Conservation (phyloP, 2,888 invertebrate species). For the Vanessa cardui region DNA sequence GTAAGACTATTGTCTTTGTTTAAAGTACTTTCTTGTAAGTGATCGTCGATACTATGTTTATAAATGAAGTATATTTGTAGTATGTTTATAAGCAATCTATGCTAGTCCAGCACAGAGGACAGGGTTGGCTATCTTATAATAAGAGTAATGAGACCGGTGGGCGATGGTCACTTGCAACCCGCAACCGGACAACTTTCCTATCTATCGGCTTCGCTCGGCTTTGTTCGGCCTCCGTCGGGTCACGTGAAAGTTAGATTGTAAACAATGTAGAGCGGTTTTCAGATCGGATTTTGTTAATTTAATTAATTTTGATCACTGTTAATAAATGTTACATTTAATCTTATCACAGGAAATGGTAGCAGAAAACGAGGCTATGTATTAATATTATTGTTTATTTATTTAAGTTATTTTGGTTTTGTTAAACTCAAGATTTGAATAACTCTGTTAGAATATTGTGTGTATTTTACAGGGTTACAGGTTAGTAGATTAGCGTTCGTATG, state of each 20-base stretch:
- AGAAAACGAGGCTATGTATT: too few relatives aligned
- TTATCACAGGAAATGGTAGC: too few relatives aligned
- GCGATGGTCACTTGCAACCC: conserved; percentile 46
- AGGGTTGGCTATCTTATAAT: conserved; percentile 47
- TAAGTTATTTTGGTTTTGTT: too few relatives aligned
- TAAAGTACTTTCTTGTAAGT: too few relatives aligned
- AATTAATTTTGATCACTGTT: neutral
- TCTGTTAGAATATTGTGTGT: too few relatives aligned
- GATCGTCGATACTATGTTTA: neutral
- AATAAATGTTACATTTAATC: too few relatives aligned
- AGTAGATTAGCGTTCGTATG: too few relatives aligned
- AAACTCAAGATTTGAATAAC: too few relatives aligned
- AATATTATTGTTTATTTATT: too few relatives aligned
- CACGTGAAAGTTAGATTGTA: conserved; percentile 45
- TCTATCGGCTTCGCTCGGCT: conserved; percentile 29
- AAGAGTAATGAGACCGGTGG: conserved; percentile 46
- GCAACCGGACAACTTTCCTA: conserved; percentile 45
- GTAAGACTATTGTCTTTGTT: too few relatives aligned
- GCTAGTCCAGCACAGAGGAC: conserved; percentile 42
- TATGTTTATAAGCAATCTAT: conserved; percentile 28
- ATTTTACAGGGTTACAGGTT: too few relatives aligned
- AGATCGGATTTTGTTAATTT: conserved; percentile 9
- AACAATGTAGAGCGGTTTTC: conserved; percentile 11
- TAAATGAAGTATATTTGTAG: neutral
- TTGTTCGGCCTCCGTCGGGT: conserved; percentile 42